Conservation (phyloP, 2,113 vertebrate species). For the Mesocricetus auratus region DNA sequence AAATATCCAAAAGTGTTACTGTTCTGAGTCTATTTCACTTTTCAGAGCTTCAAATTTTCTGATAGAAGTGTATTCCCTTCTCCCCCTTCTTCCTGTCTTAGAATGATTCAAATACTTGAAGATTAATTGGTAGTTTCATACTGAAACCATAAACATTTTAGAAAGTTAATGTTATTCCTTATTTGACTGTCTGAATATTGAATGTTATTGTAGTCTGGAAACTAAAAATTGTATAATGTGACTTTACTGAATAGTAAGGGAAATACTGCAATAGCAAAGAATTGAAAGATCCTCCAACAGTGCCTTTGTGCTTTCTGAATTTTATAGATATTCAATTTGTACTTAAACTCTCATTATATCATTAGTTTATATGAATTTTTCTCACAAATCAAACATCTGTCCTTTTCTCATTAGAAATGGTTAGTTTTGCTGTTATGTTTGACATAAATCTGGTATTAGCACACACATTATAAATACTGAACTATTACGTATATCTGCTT, state of each 20-base stretch:
- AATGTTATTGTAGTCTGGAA: not conserved
- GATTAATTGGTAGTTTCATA: constrained; percentile 52
- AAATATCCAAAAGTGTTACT: not conserved
- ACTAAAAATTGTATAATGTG: not conserved
- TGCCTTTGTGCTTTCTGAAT: constrained; percentile 31
- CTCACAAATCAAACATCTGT: constrained; percentile 55
- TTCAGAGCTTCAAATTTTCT: constrained; percentile 22
- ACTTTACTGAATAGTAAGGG: not conserved
- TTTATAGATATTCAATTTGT: constrained; percentile 42
- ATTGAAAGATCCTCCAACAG: not conserved
- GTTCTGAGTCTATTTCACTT: not conserved
- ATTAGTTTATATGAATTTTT: constrained; percentile 48
- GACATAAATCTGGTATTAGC: constrained; percentile 65
- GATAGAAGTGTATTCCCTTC: not conserved
- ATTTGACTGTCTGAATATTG: constrained; percentile 18
- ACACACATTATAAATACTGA: constrained; percentile 65
- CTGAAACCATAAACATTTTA: constrained; percentile 40
- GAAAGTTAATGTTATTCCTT: constrained; percentile 14
- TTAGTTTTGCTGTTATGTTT: constrained; percentile 59
- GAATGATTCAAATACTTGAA: constrained; percentile 43
- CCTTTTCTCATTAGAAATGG: constrained; percentile 54
- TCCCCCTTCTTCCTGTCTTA: constrained; percentile 20
- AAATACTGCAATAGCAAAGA: constrained; percentile 22
- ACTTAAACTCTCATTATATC: constrained; percentile 41
- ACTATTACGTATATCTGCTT: constrained; percentile 74